Evolutionary conservation across 2,113 vertebrate genomes (phyloP).

Genomic region (rat (Rattus norvegicus)): GRCr8 NC_086037.1:34201501-34202000

Average conservation of each 20-base stretch:
- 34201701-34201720: background rate
- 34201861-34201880: no score
- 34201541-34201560: background rate
- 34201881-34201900: background rate
- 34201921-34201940: fast-evolving
- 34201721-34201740: background rate
- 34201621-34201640: background rate
- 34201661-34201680: background rate
- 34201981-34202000: conserved; percentile 23
- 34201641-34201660: no score
- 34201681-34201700: background rate
- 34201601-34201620: background rate
- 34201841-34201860: background rate
- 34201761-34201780: background rate
- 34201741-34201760: background rate
- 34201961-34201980: background rate
- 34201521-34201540: background rate
- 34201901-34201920: background rate
- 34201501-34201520: background rate
- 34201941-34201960: background rate
- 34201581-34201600: background rate
- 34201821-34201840: background rate
- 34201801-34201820: background rate
- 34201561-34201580: background rate
- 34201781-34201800: background rate